Conservation (phyloP, 2,888 invertebrate species). For the Rhagonycha lutea region DNA sequence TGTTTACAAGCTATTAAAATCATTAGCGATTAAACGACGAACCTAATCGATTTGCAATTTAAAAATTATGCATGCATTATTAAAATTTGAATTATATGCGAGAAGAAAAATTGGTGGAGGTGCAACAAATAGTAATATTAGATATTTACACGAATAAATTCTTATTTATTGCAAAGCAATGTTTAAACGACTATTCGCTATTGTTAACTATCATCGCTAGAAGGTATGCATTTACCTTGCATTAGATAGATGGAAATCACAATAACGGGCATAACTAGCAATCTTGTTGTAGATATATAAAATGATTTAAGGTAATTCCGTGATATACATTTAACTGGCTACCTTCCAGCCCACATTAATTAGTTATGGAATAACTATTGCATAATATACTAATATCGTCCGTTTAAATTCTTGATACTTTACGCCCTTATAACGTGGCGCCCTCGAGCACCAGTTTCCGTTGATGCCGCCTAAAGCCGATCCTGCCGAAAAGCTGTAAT, state of each 20-base stretch:
- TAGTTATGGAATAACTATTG: conserved; percentile 3
- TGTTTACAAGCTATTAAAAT: conserved; percentile 15
- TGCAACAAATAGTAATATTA: not conserved
- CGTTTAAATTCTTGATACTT: not conserved
- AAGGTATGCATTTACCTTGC: conserved; percentile 6
- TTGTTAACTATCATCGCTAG: conserved; percentile 3
- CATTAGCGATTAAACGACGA: conserved; percentile 12
- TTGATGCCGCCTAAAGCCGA: too few relatives aligned
- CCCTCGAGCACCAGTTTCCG: too few relatives aligned
- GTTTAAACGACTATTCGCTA: conserved; percentile 8
- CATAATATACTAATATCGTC: not conserved
- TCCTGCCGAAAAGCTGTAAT: too few relatives aligned
- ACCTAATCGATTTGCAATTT: conserved; percentile 22
- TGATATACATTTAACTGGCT: conserved; percentile 24
- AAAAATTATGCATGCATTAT: conserved; percentile 4
- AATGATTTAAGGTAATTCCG: conserved; percentile 24
- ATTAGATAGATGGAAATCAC: conserved; percentile 5
- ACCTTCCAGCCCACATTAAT: conserved; percentile 4
- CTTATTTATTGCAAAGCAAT: conserved; percentile 2
- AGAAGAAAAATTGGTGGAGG: not conserved
- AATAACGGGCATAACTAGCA: conserved; percentile 15
- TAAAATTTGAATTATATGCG: not conserved
- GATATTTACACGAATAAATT: not conserved
- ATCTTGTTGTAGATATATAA: conserved; percentile 9
- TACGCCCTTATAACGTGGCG: too few relatives aligned